These are phyloP conservation scores for Autographa pulchrina DNA, from an alignment of 2,888 invertebrate genomes.

Conservation along the genomic window DNA sequence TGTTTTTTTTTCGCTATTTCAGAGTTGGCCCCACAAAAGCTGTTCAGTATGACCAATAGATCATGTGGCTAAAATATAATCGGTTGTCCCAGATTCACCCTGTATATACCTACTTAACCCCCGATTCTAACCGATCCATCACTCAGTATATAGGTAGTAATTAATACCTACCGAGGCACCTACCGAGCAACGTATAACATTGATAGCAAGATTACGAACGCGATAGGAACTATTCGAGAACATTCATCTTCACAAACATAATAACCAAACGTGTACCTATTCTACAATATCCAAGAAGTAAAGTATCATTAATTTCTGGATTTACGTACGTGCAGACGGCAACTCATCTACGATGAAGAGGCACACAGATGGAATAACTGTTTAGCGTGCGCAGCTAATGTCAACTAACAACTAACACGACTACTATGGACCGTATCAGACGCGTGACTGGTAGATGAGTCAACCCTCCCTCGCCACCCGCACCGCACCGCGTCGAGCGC, in stretches of 20 bases:
- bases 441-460: slow-evolving; percentile 4
- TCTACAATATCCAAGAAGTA: slow-evolving; percentile 4
- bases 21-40: slow-evolving; percentile 4
- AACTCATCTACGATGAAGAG: slow-evolving; percentile 4
- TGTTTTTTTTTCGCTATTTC: not conserved
- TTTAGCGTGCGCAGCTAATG: slow-evolving; percentile 4
- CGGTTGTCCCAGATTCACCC: slow-evolving; percentile 4
- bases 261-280: slow-evolving; percentile 2
- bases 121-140: slow-evolving; percentile 4
- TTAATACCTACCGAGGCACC: slow-evolving; percentile 1
- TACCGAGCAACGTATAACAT: slow-evolving; percentile 4
- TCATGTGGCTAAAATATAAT: slow-evolving; percentile 4
- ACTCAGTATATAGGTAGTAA: slow-evolving; percentile 1
- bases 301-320: slow-evolving; percentile 4
- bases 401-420: slow-evolving; percentile 4
- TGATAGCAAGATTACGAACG: slow-evolving; percentile 1
- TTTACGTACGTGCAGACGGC: slow-evolving; percentile 4
- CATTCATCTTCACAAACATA: slow-evolving; percentile 4
- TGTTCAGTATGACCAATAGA: slow-evolving; percentile 4
- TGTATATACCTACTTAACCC: slow-evolving; percentile 4
- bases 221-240: slow-evolving; percentile 4
- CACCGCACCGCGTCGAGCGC: slow-evolving; percentile 4
- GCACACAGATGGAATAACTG: slow-evolving; percentile 4
- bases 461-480: slow-evolving; percentile 4
- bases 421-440: slow-evolving; percentile 2